Evolutionary conservation across 1,140 invertebrate genomes (phyloP), one percentile per base, ranked within the genome.

Genomic region (Papilio helenus): DNA sequence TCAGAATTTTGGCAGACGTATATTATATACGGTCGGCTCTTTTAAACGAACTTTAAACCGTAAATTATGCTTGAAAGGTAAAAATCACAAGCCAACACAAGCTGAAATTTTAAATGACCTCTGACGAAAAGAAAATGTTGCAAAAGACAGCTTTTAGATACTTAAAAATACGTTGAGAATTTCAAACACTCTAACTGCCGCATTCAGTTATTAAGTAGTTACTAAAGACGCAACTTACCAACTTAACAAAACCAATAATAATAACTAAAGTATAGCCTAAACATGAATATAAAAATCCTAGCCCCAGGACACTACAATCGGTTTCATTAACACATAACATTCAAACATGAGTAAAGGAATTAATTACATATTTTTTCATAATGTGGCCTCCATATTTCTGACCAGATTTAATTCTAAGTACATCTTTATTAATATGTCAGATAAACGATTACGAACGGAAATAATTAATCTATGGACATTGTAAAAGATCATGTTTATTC

Each of bases 21-120:
- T 65, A 39, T 39, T 61, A 61, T 26, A 61, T 26, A 61, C 58
- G 58, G 58, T 26, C 10, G 58, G 58, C 74, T 77, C 18, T 58
- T 78, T 58, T 55, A 78, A 34, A 78, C 61, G 55, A 78, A 71
- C 68, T 44, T 79, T 58, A 58, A 72, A 79, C 68, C 79, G 58
- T 34, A 72, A 79, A 79, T 29, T 61, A 61, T 61, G 10, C 58
- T 55, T 55, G n/a, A 61, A 61, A 61, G 58, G 23, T 61, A 26
- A 55, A 55, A 55, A 55, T 20, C 51, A 55, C n/a, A 20, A 20
- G 9, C 51, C 18, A 55, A 55, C 18, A 55, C 51, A 9, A 55
- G 3, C 18, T 55, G 51, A 55, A 55, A 55, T 55, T 20, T 20
- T 20, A 9, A 20, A 55, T n/a, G 20, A 18, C 49, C 44, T 51